Conservation (phyloP, 2,113 vertebrate species). For the Etheostoma spectabile region DNA sequence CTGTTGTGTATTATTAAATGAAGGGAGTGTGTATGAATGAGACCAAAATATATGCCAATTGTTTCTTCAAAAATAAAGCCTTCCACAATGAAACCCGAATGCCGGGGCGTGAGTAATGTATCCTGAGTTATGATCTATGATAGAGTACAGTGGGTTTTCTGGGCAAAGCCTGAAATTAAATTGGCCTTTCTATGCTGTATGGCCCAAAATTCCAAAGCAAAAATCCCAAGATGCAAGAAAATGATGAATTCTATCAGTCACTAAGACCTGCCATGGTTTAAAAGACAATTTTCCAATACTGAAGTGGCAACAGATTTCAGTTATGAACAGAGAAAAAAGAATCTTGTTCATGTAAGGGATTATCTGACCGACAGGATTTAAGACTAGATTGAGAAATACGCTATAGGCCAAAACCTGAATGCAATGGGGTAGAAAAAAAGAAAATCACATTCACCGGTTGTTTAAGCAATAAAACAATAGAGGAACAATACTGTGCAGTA, state of each 20-base stretch:
- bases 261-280: constrained; percentile 69
- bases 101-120: constrained; percentile 38
- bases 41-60: constrained; percentile 9
- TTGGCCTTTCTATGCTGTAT: constrained; percentile 62
- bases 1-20: neutral
- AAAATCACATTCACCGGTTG: constrained; percentile 26
- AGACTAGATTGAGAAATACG: constrained; percentile 56
- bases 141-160: constrained; percentile 51
- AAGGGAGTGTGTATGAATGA: neutral
- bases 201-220: constrained; percentile 64
- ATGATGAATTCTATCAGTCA: constrained; percentile 81
- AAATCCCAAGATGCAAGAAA: constrained; percentile 74
- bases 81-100: constrained; percentile 38
- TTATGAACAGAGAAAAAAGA: constrained; percentile 61
- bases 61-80: constrained; percentile 53
- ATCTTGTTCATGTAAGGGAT: constrained; percentile 65
- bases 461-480: constrained; percentile 41
- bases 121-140: constrained; percentile 65
- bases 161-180: constrained; percentile 70
- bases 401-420: constrained; percentile 40
- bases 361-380: constrained; percentile 78
- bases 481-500: neutral
- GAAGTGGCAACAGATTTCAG: constrained; percentile 77
- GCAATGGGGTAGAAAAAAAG: constrained; percentile 7
- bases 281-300: constrained; percentile 83